Base-by-base conservation (phyloP, 2,113 vertebrate species). In the Chaetodon auriga region DNA sequence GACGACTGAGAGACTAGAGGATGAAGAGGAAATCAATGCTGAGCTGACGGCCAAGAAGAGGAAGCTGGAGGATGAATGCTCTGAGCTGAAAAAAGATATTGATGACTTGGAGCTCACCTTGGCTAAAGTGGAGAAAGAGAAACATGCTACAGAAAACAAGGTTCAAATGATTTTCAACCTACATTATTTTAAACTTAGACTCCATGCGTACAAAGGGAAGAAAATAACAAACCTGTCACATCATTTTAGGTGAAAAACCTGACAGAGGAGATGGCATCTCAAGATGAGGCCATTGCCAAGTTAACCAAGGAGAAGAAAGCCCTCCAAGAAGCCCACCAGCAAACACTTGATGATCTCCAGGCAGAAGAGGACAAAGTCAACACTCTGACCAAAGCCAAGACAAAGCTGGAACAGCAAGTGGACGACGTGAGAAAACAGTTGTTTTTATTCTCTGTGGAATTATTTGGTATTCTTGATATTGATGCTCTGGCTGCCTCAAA, bases 221-320 rank as follows among this genome's bases (percentile, higher is more conserved):
- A 11, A 10, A 19, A 35, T 36, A 61, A 61, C 36, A 23, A 16
- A 36, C 4, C 16, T 61, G 19, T 61, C 55, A 58, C 11, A 36
- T 19, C 2, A 36, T 61, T 62, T 63, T 6, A 94, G 94, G 93
- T 94, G 64, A 94, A 94, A 89, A 94, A 94, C 77, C 77, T 94
- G 75, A 93, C 91, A 61, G 93, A 94, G 64, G 93, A 94, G 72
- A 93, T 94, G 96, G 94, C 96, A 54, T 89, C 86, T 23, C 94
- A 95, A 82, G 96, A 96, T 48, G 96, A 97, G 70, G 70, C 60
- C 14, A 94, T 97, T 13, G 95, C 95, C 57, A 97, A 96, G 90
- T 77, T 97, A 21, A 94, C 93, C 66, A 97, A 97, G 68, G 96
- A 97, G 85, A 97, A 97, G 93, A 97, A 96, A 90, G 95, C 96